A percentile compares a stretch with the other conserved stretches of the same genome.
phyloP scores from a whole-genome alignment of 1,140 invertebrate species.

The Neodiprion lecontei region DNA sequence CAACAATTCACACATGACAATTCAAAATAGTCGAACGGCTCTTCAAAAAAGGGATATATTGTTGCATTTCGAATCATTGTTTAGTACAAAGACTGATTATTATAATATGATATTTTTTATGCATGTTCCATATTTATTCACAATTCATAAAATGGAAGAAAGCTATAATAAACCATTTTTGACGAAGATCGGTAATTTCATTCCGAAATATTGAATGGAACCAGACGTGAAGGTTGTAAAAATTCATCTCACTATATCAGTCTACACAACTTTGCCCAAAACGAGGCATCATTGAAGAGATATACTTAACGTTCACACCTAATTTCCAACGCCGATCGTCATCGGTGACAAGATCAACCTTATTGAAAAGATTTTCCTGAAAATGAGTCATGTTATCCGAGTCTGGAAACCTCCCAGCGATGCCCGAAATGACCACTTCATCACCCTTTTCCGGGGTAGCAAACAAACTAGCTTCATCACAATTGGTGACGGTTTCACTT shows the following conservation, averaged over 20 bases:
- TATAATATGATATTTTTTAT: conserved; percentile 8
- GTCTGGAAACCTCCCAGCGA: conserved; percentile 88
- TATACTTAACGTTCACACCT: conserved; percentile 51
- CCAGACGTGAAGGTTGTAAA: conserved; percentile 13
- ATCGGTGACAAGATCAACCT: conserved; percentile 83
- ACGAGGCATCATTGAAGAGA: no score
- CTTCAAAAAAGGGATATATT: neutral
- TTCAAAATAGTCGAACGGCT: neutral
- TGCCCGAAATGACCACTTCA: conserved; percentile 82
- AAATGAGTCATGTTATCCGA: conserved; percentile 82
- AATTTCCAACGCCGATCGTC: conserved; percentile 79
- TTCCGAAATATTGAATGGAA: neutral
- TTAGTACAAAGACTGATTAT: neutral
- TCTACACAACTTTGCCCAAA: neutral
- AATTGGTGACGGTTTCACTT: neutral
- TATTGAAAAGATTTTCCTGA: conserved; percentile 75
- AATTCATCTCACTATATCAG: conserved; percentile 6
- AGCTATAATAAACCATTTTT: no score
- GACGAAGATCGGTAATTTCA: neutral
- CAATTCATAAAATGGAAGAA: no score
- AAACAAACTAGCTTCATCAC: conserved; percentile 11
- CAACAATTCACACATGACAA: neutral
- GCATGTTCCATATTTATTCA: no score
- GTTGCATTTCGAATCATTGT: neutral
- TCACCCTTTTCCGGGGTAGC: conserved; percentile 64